phyloP scores from a whole-genome alignment of 2,113 vertebrate genomes.

The Cryptomyrus ogoouensis region DNA sequence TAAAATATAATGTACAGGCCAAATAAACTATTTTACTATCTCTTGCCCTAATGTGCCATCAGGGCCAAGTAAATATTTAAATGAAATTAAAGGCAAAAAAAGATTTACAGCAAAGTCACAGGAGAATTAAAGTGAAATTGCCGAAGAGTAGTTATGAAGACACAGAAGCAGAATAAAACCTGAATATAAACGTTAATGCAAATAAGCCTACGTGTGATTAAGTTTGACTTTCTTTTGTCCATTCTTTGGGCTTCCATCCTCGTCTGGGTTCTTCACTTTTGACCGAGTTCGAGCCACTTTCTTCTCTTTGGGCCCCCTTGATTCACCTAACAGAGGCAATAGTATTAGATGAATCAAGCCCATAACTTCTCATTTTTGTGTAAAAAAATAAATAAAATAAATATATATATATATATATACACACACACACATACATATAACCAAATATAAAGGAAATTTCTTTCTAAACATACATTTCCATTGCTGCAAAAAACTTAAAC shows the following conservation, averaged over 20 bases:
- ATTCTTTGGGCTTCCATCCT: conserved; percentile 80
- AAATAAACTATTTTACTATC: neutral
- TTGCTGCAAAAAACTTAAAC: neutral
- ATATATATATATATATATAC: too few relatives aligned
- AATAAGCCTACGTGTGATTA: conserved; percentile 74
- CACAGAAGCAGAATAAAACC: neutral
- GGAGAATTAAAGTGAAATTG: neutral
- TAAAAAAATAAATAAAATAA: neutral
- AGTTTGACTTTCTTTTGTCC: conserved; percentile 91
- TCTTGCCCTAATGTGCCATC: neutral
- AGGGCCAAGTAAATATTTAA: neutral
- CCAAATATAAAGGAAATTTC: neutral
- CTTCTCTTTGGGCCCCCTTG: conserved; percentile 85
- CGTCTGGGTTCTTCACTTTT: conserved; percentile 90
- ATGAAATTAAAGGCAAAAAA: neutral
- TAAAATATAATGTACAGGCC: neutral
- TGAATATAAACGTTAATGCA: neutral
- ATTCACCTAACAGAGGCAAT: conserved; percentile 53
- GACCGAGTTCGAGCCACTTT: conserved; percentile 83
- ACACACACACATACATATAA: neutral
- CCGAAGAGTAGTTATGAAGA: neutral
- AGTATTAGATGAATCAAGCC: neutral
- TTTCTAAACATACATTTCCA: neutral
- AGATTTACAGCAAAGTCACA: neutral
- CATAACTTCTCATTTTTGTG: neutral